phyloP scores from a whole-genome alignment of 2,113 vertebrate species.

The Malurus cyaneus region DNA sequence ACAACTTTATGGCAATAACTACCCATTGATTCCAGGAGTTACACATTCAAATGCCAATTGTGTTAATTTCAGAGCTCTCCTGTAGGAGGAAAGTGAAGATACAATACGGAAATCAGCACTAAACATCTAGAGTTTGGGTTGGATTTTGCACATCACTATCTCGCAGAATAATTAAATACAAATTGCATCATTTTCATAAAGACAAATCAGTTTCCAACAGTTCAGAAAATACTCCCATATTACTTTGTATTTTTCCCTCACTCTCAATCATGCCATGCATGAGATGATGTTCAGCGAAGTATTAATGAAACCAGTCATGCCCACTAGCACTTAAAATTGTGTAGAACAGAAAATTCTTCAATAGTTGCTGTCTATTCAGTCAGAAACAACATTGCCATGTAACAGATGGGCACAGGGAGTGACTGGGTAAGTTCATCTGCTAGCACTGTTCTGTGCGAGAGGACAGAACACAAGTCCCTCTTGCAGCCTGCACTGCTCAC shows the following conservation, averaged over 20 bases:
- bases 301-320: background rate
- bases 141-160: background rate
- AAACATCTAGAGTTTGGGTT: background rate
- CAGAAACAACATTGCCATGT: background rate
- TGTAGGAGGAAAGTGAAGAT: background rate
- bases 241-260: background rate
- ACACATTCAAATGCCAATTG: background rate
- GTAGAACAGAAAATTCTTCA: background rate
- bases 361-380: background rate
- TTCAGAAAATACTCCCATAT: background rate
- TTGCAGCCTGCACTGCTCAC: background rate
- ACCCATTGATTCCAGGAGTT: background rate
- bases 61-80: background rate
- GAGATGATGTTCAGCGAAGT: background rate
- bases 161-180: background rate
- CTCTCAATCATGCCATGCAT: rapidly evolving
- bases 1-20: background rate
- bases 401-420: background rate
- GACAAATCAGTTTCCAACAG: background rate
- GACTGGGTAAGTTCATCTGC: rapidly evolving
- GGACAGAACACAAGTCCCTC: background rate
- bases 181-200: background rate
- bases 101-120: background rate
- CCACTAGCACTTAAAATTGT: background rate
- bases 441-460: background rate